Conservation (phyloP, 2,113 vertebrate species). For the Corythaixoides concolor region DNA sequence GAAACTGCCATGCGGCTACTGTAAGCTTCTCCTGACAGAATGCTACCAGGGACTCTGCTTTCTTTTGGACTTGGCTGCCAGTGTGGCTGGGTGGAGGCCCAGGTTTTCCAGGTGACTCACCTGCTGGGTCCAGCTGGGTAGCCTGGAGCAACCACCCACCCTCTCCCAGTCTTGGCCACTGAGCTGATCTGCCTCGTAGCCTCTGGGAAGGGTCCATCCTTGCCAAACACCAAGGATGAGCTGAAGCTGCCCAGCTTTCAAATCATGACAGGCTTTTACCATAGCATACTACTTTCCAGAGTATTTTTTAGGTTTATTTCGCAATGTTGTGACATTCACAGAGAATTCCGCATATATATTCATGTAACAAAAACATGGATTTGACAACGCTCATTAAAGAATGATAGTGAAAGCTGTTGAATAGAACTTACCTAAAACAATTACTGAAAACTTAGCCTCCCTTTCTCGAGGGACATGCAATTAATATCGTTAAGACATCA, state of each 20-base stretch:
- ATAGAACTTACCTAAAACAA: neutral
- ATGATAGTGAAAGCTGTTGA: neutral
- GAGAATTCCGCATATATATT: neutral
- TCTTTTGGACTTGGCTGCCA: neutral
- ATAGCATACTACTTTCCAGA: neutral
- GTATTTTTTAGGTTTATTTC: slow-evolving; percentile 40
- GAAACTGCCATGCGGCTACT: neutral
- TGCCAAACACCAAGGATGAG: neutral
- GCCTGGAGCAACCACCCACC: fast-evolving
- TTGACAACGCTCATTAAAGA: slow-evolving; percentile 6
- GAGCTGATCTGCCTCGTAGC: neutral
- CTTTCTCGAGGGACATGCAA: neutral
- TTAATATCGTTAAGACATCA: neutral
- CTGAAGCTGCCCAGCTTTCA: neutral
- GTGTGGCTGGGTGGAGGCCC: fast-evolving
- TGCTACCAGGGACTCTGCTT: fast-evolving
- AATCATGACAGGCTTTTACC: neutral
- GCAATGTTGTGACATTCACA: neutral
- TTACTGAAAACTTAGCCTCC: neutral
- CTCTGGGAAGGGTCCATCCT: neutral
- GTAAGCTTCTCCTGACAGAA: neutral
- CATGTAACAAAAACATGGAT: neutral
- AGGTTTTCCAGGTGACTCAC: neutral
- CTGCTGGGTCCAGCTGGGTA: neutral
- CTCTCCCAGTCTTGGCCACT: neutral